Percentiles rank a stretch among this genome's conserved stretches.
phyloP scores from a whole-genome alignment of 2,888 invertebrate species.

The Cryptocephalus moraei region DNA sequence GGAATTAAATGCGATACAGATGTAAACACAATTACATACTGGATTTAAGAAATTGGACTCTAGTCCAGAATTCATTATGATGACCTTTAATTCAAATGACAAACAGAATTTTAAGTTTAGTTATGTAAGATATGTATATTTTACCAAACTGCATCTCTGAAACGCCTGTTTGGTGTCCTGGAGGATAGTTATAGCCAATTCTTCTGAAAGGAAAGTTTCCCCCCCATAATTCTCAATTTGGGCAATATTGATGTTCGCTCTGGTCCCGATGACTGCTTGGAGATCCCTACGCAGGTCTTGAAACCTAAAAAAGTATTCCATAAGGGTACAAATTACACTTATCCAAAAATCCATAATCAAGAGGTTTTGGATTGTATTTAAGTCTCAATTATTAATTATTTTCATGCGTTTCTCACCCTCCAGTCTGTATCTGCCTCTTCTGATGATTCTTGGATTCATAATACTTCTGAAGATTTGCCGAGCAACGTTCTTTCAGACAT shows the following conservation, averaged over 20 bases:
- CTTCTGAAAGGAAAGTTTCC: slow-evolving; percentile 93
- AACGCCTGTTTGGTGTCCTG: slow-evolving; percentile 87
- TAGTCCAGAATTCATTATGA: no score
- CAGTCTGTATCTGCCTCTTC: slow-evolving; percentile 83
- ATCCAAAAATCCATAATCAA: no score
- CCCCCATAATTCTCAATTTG: slow-evolving; percentile 94
- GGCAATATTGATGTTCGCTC: slow-evolving; percentile 87
- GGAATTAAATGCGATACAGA: no score
- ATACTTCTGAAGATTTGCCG: slow-evolving; percentile 67
- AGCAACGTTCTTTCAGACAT: slow-evolving; percentile 68
- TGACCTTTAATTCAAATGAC: not conserved
- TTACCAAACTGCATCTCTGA: slow-evolving; percentile 72
- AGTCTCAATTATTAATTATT: no score
- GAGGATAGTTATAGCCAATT: slow-evolving; percentile 81
- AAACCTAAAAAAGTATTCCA: slow-evolving; percentile 56
- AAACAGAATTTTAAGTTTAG: not conserved
- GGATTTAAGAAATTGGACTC: no score
- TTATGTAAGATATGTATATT: slow-evolving; percentile 11
- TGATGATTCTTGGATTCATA: slow-evolving; percentile 91
- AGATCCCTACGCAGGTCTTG: slow-evolving; percentile 88
- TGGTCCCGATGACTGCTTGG: slow-evolving; percentile 84
- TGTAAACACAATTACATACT: no score
- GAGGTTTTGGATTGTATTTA: no score
- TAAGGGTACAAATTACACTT: no score
- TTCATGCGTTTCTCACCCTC: slow-evolving; percentile 51